These are phyloP conservation scores for Oreocharis arfaki DNA, from an alignment of 2,113 vertebrate species.

Conservation along the genomic window DNA sequence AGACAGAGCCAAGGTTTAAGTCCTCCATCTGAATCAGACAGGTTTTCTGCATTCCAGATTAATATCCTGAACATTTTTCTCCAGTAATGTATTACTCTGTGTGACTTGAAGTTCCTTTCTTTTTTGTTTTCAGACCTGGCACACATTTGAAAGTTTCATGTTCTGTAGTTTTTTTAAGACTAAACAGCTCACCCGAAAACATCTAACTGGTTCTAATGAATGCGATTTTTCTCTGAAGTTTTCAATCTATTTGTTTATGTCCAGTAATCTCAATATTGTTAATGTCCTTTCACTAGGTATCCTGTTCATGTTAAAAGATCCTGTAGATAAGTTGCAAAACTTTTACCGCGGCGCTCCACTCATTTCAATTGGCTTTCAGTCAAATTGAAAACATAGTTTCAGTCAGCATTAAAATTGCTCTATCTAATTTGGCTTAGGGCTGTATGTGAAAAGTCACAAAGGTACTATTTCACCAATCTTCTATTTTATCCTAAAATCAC, in stretches of 20 bases:
- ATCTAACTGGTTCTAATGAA: background rate
- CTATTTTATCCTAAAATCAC: slow-evolving; percentile 3
- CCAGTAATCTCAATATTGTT: background rate
- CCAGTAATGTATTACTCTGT: background rate
- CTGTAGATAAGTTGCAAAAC: background rate
- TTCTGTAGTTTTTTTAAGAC: background rate
- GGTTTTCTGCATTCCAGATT: background rate
- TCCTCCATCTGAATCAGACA: background rate
- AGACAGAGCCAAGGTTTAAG: background rate
- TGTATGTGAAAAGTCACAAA: background rate
- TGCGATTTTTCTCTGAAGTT: background rate
- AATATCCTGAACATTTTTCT: background rate
- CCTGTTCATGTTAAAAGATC: background rate
- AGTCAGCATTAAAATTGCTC: background rate
- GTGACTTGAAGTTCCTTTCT: background rate
- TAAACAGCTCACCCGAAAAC: background rate
- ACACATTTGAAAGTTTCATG: background rate
- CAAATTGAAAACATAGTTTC: background rate
- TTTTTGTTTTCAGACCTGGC: background rate
- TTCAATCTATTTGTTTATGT: background rate
- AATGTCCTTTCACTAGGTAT: background rate
- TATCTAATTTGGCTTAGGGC: background rate
- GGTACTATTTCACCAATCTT: background rate
- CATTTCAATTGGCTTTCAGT: background rate
- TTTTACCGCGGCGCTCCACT: background rate